These are phyloP conservation scores for Diglossa cyanea DNA, from an alignment of 2,797 vertebrate species.

Conservation along the genomic window DNA sequence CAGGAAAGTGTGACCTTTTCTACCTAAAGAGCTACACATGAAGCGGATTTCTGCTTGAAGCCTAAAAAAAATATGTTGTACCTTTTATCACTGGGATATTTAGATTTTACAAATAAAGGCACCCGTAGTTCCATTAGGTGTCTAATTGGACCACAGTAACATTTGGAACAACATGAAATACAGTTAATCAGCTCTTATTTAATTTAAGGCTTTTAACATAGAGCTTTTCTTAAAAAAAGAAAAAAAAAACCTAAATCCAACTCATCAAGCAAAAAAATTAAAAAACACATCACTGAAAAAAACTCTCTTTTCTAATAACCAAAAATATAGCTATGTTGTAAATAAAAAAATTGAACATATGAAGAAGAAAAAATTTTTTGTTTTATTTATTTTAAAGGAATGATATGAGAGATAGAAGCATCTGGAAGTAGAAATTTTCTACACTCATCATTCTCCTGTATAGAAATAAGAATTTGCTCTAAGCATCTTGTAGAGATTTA, in stretches of 20 bases:
- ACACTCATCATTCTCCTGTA: background rate
- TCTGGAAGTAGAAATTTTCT: background rate
- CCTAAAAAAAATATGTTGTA: background rate
- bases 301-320: rapidly evolving
- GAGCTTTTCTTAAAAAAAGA: background rate
- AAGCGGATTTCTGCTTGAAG: background rate
- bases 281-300: background rate
- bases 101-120: background rate
- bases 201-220: background rate
- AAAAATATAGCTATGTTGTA: background rate
- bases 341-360: background rate
- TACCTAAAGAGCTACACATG: background rate
- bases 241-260: background rate
- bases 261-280: background rate
- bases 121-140: background rate
- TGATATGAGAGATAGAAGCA: background rate
- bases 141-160: background rate
- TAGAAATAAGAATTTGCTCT: background rate
- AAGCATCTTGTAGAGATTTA: background rate
- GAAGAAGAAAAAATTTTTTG: background rate
- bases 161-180: background rate
- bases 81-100: background rate
- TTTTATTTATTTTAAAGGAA: no score
- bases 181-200: background rate
- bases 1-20: background rate